Conservation (phyloP, 2,113 vertebrate genomes). For the Calidris pugnax region DNA sequence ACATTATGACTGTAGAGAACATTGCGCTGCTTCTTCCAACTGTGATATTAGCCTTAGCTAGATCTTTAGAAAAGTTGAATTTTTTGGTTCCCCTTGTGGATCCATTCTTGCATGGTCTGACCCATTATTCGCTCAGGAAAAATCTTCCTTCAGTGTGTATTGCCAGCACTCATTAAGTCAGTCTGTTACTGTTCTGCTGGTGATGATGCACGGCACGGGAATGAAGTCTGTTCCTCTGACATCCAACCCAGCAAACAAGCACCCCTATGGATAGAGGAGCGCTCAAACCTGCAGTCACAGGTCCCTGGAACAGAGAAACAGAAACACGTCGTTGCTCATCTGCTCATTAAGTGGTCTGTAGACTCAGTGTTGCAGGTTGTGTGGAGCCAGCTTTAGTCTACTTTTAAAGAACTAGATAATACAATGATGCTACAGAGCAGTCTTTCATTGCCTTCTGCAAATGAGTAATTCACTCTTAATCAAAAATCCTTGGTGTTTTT, state of each 20-base stretch:
- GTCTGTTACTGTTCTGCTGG: not conserved
- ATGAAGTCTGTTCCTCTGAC: not conserved
- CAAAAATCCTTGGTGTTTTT: not conserved
- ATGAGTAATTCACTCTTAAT: not conserved
- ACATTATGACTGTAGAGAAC: not conserved
- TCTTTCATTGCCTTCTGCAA: not conserved
- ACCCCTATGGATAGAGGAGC: not conserved
- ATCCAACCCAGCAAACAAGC: not conserved
- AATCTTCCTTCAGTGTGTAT: rapidly evolving
- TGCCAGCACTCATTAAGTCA: not conserved
- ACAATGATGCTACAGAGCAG: too few species aligned
- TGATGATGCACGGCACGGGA: not conserved
- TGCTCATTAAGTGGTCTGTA: not conserved
- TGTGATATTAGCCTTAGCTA: not conserved
- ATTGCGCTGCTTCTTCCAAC: not conserved
- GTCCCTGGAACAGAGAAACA: not conserved
- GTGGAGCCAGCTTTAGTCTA: not conserved
- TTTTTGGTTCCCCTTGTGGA: not conserved
- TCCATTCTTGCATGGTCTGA: not conserved
- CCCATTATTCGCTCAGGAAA: not conserved
- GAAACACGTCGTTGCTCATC: not conserved
- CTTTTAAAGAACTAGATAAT: not conserved
- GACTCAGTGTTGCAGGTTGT: not conserved
- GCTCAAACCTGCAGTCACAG: not conserved
- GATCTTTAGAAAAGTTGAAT: not conserved